phyloP scores from a whole-genome alignment of 2,888 invertebrate genomes.

The Cryptops parisi region DNA sequence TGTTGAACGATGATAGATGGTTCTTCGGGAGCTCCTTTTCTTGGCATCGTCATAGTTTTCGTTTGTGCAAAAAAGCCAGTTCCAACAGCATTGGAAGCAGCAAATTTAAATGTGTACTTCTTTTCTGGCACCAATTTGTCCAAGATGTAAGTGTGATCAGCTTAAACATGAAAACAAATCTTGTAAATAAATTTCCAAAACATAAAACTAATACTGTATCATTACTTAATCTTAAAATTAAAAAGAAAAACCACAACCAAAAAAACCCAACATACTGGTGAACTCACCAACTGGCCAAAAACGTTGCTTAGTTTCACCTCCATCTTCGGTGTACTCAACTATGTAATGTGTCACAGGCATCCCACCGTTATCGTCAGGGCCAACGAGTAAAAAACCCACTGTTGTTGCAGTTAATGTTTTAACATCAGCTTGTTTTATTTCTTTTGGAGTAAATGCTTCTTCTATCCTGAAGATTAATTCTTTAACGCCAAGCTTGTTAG shows the following conservation, averaged over 20 bases:
- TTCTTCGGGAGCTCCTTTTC: conserved; percentile 57
- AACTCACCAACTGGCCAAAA: conserved; percentile 13
- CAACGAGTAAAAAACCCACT: conserved; percentile 59
- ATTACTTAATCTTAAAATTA: too few species aligned
- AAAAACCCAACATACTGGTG: neutral
- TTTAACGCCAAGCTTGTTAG: conserved; percentile 54
- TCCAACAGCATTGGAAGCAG: conserved; percentile 71
- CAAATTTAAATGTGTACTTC: conserved; percentile 66
- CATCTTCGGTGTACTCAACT: conserved; percentile 57
- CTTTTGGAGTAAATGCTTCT: conserved; percentile 55
- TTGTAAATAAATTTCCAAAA: neutral
- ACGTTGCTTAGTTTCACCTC: conserved; percentile 19
- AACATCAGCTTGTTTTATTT: conserved; percentile 45
- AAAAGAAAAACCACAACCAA: conserved; percentile 11
- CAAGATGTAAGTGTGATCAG: conserved; percentile 61
- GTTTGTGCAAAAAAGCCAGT: conserved; percentile 55
- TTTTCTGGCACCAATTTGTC: conserved; percentile 63
- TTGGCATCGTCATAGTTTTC: conserved; percentile 53
- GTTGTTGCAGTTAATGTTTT: conserved; percentile 48
- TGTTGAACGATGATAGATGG: conserved; percentile 31
- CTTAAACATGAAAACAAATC: conserved; percentile 11
- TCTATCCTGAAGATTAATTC: conserved; percentile 53
- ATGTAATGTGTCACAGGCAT: conserved; percentile 57
- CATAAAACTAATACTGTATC: too few species aligned
- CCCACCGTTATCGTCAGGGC: conserved; percentile 57